These are phyloP conservation scores for Sebastes baramenuke DNA, from an alignment of 2,797 vertebrate genomes.

Conservation along the genomic window DNA sequence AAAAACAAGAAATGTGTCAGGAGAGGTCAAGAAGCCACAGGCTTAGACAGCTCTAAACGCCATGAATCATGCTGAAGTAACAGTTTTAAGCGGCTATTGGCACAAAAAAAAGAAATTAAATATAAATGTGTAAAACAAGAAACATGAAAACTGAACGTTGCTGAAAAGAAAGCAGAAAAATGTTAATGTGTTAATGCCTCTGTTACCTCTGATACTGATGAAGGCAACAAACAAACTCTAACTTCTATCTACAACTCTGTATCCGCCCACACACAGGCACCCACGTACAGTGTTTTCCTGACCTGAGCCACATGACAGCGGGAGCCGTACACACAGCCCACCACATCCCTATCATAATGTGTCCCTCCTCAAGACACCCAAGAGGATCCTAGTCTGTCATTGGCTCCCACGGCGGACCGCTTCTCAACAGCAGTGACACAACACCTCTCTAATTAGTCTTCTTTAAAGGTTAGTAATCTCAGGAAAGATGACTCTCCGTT, in stretches of 20 bases:
- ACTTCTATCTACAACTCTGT: background rate
- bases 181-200: background rate
- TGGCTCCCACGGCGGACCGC: slow-evolving; percentile 54
- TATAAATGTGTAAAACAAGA: background rate
- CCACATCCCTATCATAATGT: slow-evolving; percentile 70
- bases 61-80: background rate
- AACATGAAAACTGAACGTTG: background rate
- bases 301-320: slow-evolving; percentile 61
- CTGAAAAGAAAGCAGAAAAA: background rate
- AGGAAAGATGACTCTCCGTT: slow-evolving; percentile 59
- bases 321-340: slow-evolving; percentile 33
- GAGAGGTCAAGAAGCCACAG: too few species aligned
- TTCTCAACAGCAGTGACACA: slow-evolving; percentile 65
- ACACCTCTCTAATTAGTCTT: slow-evolving; percentile 75
- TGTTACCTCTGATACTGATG: background rate
- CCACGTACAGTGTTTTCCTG: slow-evolving; percentile 26
- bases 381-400: slow-evolving; percentile 59
- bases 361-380: slow-evolving; percentile 60
- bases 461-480: slow-evolving; percentile 74
- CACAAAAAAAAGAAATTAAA: background rate
- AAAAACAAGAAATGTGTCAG: too few species aligned
- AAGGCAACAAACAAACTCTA: slow-evolving; percentile 12
- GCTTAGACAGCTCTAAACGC: background rate
- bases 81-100: too few species aligned
- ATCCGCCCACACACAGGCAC: slow-evolving; percentile 13